A percentile compares a stretch with the other conserved stretches of the same genome.
phyloP scores from a whole-genome alignment of 2,797 vertebrate genomes.

The Falco berigora region DNA sequence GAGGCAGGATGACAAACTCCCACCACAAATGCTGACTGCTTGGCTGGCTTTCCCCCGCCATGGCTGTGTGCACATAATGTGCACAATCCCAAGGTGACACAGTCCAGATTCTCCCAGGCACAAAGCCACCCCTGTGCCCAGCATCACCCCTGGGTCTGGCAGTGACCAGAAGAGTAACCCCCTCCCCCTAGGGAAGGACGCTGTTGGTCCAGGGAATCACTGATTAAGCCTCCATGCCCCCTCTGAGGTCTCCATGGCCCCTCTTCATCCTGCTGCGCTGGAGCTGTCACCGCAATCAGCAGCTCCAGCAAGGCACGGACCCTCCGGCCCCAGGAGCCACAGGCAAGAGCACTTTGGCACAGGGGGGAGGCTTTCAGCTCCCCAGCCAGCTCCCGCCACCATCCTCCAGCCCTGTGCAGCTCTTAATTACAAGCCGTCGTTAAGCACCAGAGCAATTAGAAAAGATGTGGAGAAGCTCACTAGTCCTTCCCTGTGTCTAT shows the following conservation, averaged over 20 bases:
- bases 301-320: rapidly evolving
- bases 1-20: not conserved
- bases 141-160: rapidly evolving
- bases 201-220: rapidly evolving
- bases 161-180: rapidly evolving
- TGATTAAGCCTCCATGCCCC: not conserved
- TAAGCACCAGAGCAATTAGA: not conserved
- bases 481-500: rapidly evolving
- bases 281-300: not conserved
- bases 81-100: rapidly evolving
- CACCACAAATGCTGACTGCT: rapidly evolving
- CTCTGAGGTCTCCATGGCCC: rapidly evolving
- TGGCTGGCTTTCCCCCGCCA: not conserved
- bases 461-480: not conserved
- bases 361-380: not conserved
- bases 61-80: rapidly evolving
- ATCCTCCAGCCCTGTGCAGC: not conserved
- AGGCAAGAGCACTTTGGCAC: not conserved
- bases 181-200: not conserved
- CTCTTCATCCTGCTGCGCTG: rapidly evolving
- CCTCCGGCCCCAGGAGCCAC: rapidly evolving
- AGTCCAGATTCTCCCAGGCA: rapidly evolving
- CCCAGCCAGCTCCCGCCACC: not conserved
- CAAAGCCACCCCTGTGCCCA: rapidly evolving
- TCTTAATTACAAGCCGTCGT: not conserved